Base-by-base conservation (phyloP, 2,113 vertebrate genomes). In the Lepisosteus osseus region DNA sequence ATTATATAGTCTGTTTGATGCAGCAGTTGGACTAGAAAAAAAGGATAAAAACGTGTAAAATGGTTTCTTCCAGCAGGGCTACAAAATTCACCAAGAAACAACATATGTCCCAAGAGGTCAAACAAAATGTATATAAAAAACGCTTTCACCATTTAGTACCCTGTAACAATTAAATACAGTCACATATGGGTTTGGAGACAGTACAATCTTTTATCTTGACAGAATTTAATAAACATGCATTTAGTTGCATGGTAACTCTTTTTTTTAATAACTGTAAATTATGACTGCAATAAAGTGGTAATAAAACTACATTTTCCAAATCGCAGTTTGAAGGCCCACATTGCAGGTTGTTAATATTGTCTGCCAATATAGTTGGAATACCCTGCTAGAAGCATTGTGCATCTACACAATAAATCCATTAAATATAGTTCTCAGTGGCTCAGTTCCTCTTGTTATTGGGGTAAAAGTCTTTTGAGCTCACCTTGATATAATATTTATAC, bases 31-130 rank as follows among this genome's bases (percentile, higher is more conserved):
- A 8, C 11, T n/a, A 12, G 56, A 59, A 59, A 59, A 59, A 14
- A 13, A 4, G 56, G 11, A 59, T 29, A 29, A 1, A 29, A 29
- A 29, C 1, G 29, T 14, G n/a, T n/a, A 59, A 59, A 13, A 59
- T 8, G 7, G 3, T 59, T 59, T 59, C n/a, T 59, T 59, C 13
- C 56, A 59, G 73, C 68, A 69, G 77, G 79, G 65, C 68, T 77
- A 63, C 7, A 57, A 74, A 71, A 77, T 77, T 68, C 76, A 40
- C 68, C 45, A 77, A 75, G 62, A 66, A n/a, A 73, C 67, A 83
- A 63, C 63, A 11, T 44, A 78, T 69, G 45, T 77, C 65, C 67
- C 74, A 67, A 55, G 54, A 68, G 63, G 45, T 3, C 3, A 54
- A 66, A 44, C 4, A 77, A 73, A 80, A 69, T 44, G 75, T 73